Conservation (phyloP, 2,797 vertebrate genomes). For the Coracias cyanogaster region DNA sequence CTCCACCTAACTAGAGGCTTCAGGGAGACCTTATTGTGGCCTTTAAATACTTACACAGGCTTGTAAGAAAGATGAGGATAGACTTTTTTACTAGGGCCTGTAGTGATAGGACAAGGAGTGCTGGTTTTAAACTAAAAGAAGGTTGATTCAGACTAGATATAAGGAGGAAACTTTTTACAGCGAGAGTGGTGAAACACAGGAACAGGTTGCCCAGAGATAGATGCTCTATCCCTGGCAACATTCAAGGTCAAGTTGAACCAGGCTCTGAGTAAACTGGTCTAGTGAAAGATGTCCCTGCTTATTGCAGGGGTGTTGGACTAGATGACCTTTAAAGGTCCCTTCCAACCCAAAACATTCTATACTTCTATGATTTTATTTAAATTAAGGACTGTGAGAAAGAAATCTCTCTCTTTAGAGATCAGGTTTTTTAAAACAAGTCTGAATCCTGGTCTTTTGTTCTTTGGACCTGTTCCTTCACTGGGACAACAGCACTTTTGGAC, state of each 20-base stretch:
- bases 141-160: neutral
- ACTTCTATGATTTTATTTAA: neutral
- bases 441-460: neutral
- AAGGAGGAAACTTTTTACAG: neutral
- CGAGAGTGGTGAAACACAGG: too few species aligned
- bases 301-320: neutral
- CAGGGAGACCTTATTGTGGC: fast-evolving
- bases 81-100: neutral
- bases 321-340: neutral
- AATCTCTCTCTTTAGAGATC: neutral
- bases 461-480: neutral
- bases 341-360: neutral
- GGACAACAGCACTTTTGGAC: neutral
- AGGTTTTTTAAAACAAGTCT: neutral
- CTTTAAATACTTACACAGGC: neutral
- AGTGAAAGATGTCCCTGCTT: neutral
- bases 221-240: neutral
- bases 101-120: neutral
- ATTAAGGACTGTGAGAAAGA: neutral
- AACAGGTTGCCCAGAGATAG: neutral
- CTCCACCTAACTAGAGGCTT: neutral
- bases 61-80: neutral
- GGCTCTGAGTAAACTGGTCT: neutral
- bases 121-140: neutral
- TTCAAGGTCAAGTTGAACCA: neutral